Evolutionary conservation across 1,140 invertebrate species (phyloP).

Genomic region (Bombus confusus): DNA sequence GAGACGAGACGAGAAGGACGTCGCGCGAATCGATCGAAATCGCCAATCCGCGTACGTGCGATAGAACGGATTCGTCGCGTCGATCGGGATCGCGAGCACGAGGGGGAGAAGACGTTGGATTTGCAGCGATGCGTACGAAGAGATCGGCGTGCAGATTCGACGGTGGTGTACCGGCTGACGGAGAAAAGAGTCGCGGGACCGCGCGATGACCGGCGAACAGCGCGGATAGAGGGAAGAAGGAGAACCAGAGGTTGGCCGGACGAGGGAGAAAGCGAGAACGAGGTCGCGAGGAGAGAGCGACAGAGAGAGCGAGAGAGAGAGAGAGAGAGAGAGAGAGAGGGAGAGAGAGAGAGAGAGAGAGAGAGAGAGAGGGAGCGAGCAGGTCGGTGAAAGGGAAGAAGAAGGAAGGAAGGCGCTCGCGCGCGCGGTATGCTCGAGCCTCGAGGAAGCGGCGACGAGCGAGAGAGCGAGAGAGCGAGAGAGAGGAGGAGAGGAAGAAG

Average conservation of each 20-base stretch:
- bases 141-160: conserved; percentile 20
- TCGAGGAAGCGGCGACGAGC: conserved; percentile 8
- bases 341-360: not conserved
- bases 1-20: too few species aligned
- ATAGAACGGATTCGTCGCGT: too few species aligned
- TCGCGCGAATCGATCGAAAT: too few species aligned
- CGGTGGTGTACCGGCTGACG: conserved; percentile 12
- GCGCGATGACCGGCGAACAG: conserved; percentile 4
- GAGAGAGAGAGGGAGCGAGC: not conserved
- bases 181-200: conserved; percentile 37
- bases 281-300: not conserved
- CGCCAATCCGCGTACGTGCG: too few species aligned
- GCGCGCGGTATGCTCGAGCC: not conserved
- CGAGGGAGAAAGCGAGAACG: too few species aligned
- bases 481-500: not conserved
- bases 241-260: not conserved
- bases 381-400: not conserved
- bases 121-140: not conserved
- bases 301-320: not conserved
- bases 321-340: not conserved
- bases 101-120: not conserved
- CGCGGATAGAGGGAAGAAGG: not conserved
- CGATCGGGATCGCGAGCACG: too few species aligned
- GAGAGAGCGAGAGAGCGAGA: not conserved
- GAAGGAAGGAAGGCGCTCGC: not conserved